Evolutionary conservation across 92 coral and sea anemone species (phyloP), one percentile per base, ranked within the genome.

Genomic region (Porites rus): DNA sequence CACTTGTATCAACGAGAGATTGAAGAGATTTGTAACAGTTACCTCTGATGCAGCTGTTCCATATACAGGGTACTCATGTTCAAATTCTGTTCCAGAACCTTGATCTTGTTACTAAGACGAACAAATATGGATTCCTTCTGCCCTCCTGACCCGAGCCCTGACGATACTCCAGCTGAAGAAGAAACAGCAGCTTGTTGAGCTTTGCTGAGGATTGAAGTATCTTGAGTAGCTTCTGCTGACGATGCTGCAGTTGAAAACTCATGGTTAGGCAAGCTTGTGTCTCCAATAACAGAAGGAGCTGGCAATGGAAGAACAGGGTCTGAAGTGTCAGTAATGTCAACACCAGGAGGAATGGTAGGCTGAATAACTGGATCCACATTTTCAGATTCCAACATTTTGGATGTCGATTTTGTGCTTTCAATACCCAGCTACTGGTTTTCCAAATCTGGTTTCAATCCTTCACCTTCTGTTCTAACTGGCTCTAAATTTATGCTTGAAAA

Each of bases 101-200:
- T 97, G 81, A 97, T 95, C 80, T 96, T 95, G 93, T 96, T 97
- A 53, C 98, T 95, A 66, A 97, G 95, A 65, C 98, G 97, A 67
- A 97, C 93, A 90, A 97, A 97, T 56, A 97, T 93, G n/a, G 99
- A 97, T 79, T 97, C 99, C 90, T 95, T 97, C 65, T 95, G 98
- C 43, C 92, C 89, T 38, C 95, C 92, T 71, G 91, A 86, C 31
- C 93, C 93, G 24, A 92, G 88, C 66, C 88, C 85, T 54, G 88
- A 75, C 4, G 87, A 79, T 66, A 77, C 59, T 38, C 87, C 82
- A n/a, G 87, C 78, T 70, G 87, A 75, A 2, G 94, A 65, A 8
- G 77, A 38, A 38, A 38, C 73, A n/a, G 76, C 76, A 3, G 83
- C 95, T 73, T 88, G 94, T 21, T 85, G 84, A 52, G 75, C 71